Percentiles rank a stretch among this genome's conserved stretches.
These are phyloP conservation scores for Coregonus suidteri DNA, from an alignment of 2,797 vertebrate species.

Conservation along the genomic window DNA sequence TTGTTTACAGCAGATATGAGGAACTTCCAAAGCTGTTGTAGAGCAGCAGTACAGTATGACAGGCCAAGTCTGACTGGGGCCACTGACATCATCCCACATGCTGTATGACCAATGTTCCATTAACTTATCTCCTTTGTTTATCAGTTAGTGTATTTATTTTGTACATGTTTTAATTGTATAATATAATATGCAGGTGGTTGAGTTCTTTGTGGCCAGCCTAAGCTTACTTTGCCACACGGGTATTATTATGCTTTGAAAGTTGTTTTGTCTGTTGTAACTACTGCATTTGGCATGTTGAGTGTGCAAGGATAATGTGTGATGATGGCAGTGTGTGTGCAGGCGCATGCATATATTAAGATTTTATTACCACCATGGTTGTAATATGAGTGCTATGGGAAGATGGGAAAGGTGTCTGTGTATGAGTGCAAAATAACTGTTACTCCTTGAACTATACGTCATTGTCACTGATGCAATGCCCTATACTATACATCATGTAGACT, in stretches of 20 bases:
- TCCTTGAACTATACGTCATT: slow-evolving; percentile 23
- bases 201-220: slow-evolving; percentile 38
- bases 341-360: slow-evolving; percentile 27
- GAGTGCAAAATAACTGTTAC: slow-evolving; percentile 47
- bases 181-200: slow-evolving; percentile 22
- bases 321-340: slow-evolving; percentile 40
- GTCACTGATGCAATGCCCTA: slow-evolving; percentile 13
- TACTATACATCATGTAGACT: slow-evolving; percentile 5
- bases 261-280: slow-evolving; percentile 36
- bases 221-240: slow-evolving; percentile 46
- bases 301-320: slow-evolving; percentile 46
- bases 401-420: slow-evolving; percentile 48
- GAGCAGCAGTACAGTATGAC: neutral
- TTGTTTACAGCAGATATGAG: slow-evolving; percentile 1
- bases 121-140: slow-evolving; percentile 3
- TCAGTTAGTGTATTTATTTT: slow-evolving; percentile 22
- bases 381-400: slow-evolving; percentile 38
- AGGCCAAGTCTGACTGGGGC: too few relatives aligned
- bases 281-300: slow-evolving; percentile 54
- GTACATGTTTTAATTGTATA: slow-evolving; percentile 3
- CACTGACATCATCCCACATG: neutral
- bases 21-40: neutral
- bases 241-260: slow-evolving; percentile 18
- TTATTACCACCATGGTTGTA: slow-evolving; percentile 30
- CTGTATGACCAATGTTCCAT: neutral